Conservation (phyloP, 1,140 invertebrate species). For the Orius laevigatus region DNA sequence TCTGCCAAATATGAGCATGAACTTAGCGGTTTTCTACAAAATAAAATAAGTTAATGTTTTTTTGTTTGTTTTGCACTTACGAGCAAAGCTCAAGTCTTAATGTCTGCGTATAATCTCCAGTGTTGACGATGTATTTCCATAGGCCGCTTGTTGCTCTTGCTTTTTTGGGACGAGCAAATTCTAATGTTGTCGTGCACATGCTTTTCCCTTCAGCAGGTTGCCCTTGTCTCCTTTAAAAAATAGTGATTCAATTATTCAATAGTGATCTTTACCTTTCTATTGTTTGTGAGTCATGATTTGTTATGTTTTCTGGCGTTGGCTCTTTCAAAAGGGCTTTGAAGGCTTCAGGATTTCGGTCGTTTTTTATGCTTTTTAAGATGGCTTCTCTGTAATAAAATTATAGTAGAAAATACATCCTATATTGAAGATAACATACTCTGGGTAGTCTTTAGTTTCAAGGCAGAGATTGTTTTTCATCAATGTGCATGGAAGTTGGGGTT, state of each 20-base stretch:
- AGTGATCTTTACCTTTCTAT: slow-evolving; percentile 6
- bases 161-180: slow-evolving; percentile 64
- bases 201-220: slow-evolving; percentile 38
- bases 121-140: slow-evolving; percentile 80
- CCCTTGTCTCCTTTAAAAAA: slow-evolving; percentile 33
- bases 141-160: slow-evolving; percentile 61
- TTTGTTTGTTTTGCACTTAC: slow-evolving; percentile 28
- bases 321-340: slow-evolving; percentile 7
- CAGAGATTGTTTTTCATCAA: slow-evolving; percentile 34
- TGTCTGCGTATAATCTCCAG: slow-evolving; percentile 70
- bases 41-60: slow-evolving; percentile 2
- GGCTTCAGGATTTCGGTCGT: slow-evolving; percentile 1
- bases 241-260: background rate
- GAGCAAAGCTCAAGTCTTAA: slow-evolving; percentile 67
- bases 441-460: slow-evolving; percentile 55
- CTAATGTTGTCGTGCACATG: slow-evolving; percentile 68
- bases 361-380: slow-evolving; percentile 53
- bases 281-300: slow-evolving; percentile 30
- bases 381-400: slow-evolving; percentile 37
- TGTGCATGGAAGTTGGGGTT: background rate
- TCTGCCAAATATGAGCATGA: slow-evolving; percentile 63
- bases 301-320: slow-evolving; percentile 33
- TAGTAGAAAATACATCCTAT: slow-evolving; percentile 11
- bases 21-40: slow-evolving; percentile 49
- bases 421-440: slow-evolving; percentile 41